These are phyloP conservation scores for Vanacampus margaritifer DNA, from an alignment of 2,113 vertebrate species.

Conservation along the genomic window DNA sequence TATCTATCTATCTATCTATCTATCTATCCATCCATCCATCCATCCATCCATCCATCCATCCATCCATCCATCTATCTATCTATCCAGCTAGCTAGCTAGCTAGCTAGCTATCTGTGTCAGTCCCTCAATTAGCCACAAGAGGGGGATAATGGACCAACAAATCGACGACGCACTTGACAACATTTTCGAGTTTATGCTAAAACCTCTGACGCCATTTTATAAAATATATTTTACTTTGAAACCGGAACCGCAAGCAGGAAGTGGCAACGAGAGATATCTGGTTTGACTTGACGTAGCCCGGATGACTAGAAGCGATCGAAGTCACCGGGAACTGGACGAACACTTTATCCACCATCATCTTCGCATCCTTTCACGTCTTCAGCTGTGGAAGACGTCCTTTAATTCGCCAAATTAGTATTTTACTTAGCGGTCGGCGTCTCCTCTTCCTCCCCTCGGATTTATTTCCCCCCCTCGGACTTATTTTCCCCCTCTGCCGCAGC, in stretches of 20 bases:
- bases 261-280: neutral
- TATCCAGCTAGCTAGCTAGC: too few relatives aligned
- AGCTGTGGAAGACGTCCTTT: neutral
- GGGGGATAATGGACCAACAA: neutral
- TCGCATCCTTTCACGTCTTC: neutral
- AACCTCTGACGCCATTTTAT: neutral
- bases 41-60: too few relatives aligned
- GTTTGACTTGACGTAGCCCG: neutral
- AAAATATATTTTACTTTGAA: neutral
- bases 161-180: neutral
- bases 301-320: neutral
- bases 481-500: neutral
- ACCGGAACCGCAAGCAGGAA: neutral
- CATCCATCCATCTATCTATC: too few relatives aligned
- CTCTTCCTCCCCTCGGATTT: neutral
- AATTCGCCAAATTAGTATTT: too few relatives aligned
- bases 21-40: too few relatives aligned
- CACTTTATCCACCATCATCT: neutral
- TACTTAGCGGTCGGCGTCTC: neutral
- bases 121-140: neutral
- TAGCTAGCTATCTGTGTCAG: too few relatives aligned
- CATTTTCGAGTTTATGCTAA: neutral
- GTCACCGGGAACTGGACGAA: slow-evolving; percentile 1
- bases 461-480: neutral
- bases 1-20: too few relatives aligned